Conservation (phyloP, 92 coral and sea anemone genomes). For the Bergia sp. region DNA sequence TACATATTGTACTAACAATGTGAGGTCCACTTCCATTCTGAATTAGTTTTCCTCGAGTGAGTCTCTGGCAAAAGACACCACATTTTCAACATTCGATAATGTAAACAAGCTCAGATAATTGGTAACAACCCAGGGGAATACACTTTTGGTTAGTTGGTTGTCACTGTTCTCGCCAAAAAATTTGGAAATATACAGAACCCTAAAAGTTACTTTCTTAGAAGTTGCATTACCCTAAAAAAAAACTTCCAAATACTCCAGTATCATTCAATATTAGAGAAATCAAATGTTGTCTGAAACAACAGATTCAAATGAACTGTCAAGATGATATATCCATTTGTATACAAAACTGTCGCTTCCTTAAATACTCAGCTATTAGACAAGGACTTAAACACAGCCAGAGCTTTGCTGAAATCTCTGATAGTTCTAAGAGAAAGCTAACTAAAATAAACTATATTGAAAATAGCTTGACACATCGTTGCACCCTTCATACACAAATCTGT, state of each 20-base stretch:
- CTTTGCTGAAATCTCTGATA: not conserved
- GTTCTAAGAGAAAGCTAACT: not conserved
- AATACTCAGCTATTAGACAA: not conserved
- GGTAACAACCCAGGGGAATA: too few relatives aligned
- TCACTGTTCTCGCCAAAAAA: too few relatives aligned
- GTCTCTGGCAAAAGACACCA: conserved; percentile 22
- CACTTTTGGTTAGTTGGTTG: too few relatives aligned
- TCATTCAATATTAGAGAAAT: too few relatives aligned
- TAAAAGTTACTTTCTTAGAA: too few relatives aligned
- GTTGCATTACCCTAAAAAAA: too few relatives aligned
- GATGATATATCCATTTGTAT: too few relatives aligned
- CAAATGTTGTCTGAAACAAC: not conserved
- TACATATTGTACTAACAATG: conserved; percentile 10
- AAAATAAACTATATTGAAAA: not conserved
- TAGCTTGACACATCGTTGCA: not conserved
- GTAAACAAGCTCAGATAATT: too few relatives aligned
- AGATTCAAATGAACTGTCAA: not conserved
- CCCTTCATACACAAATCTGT: not conserved
- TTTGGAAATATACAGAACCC: too few relatives aligned
- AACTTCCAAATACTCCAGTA: too few relatives aligned
- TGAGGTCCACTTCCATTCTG: conserved; percentile 6
- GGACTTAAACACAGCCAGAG: not conserved
- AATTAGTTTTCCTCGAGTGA: not conserved
- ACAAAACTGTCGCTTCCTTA: too few relatives aligned
- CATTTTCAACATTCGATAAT: not conserved